Evolutionary conservation across 2,888 invertebrate species (phyloP).

Genomic region (Ctenicera cuprea): DNA sequence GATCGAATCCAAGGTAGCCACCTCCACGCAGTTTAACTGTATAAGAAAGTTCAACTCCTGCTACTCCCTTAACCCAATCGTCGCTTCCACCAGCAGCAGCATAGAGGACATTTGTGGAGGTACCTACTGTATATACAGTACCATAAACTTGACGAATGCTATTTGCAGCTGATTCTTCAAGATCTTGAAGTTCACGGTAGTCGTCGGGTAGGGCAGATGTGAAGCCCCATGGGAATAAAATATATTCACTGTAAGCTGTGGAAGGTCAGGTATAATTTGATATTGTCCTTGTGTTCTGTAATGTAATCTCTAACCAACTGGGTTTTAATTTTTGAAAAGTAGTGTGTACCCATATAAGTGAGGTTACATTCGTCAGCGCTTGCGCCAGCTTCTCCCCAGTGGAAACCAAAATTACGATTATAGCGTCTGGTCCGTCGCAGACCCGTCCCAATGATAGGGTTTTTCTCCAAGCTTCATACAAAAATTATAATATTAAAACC

Average conservation of each 20-base stretch:
- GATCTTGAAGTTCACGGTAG: conserved; percentile 71
- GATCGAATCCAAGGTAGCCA: conserved; percentile 69
- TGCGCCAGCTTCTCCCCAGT: conserved; percentile 77
- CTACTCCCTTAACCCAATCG: conserved; percentile 78
- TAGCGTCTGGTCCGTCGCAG: conserved; percentile 83
- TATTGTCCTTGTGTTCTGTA: conserved; percentile 71
- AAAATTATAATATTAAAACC: conserved; percentile 31
- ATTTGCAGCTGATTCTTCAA: conserved; percentile 71
- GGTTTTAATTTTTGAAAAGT: conserved; percentile 77
- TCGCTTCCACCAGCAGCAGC: conserved; percentile 80
- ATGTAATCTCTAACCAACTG: conserved; percentile 75
- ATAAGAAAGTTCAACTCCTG: conserved; percentile 76
- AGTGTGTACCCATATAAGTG: conserved; percentile 70
- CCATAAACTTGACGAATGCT: conserved; percentile 69
- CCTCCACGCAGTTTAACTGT: conserved; percentile 80
- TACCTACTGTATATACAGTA: conserved; percentile 74
- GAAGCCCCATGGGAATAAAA: conserved; percentile 83
- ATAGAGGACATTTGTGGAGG: conserved; percentile 72
- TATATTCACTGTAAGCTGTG: conserved; percentile 87
- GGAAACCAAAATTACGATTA: conserved; percentile 85
- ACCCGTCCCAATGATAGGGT: conserved; percentile 74
- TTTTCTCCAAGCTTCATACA: conserved; percentile 79
- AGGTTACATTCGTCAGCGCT: conserved; percentile 70
- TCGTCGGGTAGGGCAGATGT: conserved; percentile 74
- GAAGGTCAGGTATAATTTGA: conserved; percentile 81